Evolutionary conservation across 2,888 invertebrate species (phyloP).

Genomic region (Diploptera punctata): DNA sequence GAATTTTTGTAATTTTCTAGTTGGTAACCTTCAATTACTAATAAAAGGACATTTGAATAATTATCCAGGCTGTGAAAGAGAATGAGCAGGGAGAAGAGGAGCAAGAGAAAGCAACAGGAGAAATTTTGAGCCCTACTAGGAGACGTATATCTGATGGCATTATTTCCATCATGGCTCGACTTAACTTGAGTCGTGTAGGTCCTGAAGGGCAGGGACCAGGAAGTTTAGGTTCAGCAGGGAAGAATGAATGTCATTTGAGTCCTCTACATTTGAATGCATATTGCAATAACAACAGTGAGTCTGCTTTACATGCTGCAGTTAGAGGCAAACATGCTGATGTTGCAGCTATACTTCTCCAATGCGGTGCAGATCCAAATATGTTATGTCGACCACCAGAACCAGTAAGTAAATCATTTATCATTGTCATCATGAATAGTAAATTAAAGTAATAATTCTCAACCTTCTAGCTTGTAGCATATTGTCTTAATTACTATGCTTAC

Average conservation of each 20-base stretch:
- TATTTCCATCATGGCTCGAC: constrained; percentile 84
- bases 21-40: neutral
- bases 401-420: constrained; percentile 50
- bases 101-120: constrained; percentile 33
- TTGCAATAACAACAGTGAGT: constrained; percentile 79
- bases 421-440: no score
- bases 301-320: constrained; percentile 83
- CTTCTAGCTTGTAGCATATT: no score
- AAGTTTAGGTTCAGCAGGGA: neutral
- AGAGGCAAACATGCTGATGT: constrained; percentile 77
- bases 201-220: constrained; percentile 21
- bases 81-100: constrained; percentile 52
- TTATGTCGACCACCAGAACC: constrained; percentile 61
- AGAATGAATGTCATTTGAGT: constrained; percentile 61
- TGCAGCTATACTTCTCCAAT: constrained; percentile 70
- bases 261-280: constrained; percentile 77
- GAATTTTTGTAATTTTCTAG: no score
- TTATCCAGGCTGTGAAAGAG: constrained; percentile 15
- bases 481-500: no score
- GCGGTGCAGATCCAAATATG: constrained; percentile 82
- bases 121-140: constrained; percentile 63
- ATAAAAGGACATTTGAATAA: no score
- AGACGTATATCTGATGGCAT: constrained; percentile 86
- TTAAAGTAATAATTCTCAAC: no score
- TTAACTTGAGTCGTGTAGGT: constrained; percentile 64